Conservation (phyloP, 2,113 vertebrate species). For the Melanotaenia duboulayi region DNA sequence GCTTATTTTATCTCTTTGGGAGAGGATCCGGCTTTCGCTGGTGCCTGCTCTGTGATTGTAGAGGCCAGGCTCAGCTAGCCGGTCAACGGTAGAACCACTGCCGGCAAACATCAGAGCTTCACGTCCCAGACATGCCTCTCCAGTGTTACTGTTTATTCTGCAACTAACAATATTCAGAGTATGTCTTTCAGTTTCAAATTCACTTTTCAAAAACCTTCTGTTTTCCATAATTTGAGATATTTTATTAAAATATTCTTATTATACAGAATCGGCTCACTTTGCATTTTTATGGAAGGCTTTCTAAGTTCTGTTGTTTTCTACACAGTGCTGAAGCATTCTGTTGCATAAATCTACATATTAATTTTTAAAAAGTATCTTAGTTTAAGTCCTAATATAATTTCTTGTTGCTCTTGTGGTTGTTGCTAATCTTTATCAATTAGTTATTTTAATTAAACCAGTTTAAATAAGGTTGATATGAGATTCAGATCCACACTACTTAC, state of each 20-base stretch:
- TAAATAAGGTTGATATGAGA: slow-evolving; percentile 41
- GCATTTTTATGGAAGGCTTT: background rate
- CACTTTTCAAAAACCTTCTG: too few relatives aligned
- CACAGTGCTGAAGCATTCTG: background rate
- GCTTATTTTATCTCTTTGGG: too few relatives aligned
- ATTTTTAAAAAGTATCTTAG: slow-evolving; percentile 1
- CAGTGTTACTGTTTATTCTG: too few relatives aligned
- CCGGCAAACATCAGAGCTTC: too few relatives aligned
- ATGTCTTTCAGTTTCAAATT: too few relatives aligned
- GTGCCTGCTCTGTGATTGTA: too few relatives aligned
- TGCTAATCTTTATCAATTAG: slow-evolving; percentile 50
- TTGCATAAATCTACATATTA: slow-evolving; percentile 28
- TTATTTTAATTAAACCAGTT: slow-evolving; percentile 48
- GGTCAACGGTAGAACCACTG: too few relatives aligned
- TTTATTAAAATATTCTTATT: background rate
- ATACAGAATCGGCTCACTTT: background rate
- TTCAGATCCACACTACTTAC: slow-evolving; percentile 25
- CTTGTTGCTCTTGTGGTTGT: slow-evolving; percentile 7
- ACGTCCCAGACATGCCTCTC: too few relatives aligned
- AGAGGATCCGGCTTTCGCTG: too few relatives aligned
- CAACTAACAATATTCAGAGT: too few relatives aligned
- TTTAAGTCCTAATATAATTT: background rate
- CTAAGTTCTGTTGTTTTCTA: background rate
- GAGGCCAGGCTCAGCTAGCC: too few relatives aligned
- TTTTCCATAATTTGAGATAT: too few relatives aligned